Percentiles rank a stretch among this genome's conserved stretches.
These are phyloP conservation scores for Tautogolabrus adspersus DNA, from an alignment of 2,113 vertebrate species.

Conservation along the genomic window DNA sequence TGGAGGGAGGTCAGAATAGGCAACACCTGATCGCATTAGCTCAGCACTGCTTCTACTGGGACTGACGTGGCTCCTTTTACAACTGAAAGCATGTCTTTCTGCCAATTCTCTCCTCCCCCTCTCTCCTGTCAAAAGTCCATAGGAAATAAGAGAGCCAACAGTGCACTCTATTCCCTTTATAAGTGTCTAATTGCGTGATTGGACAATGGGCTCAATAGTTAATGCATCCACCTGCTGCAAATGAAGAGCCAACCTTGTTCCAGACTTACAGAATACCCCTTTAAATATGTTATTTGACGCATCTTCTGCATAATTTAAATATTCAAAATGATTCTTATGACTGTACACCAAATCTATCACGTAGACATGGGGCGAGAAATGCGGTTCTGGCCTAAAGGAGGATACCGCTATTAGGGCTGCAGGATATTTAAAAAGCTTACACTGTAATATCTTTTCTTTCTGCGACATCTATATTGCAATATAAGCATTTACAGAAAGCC, in stretches of 20 bases:
- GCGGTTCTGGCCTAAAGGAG: background rate
- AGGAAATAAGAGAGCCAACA: slow-evolving; percentile 38
- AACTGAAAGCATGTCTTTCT: slow-evolving; percentile 49
- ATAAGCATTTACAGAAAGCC: too few species aligned
- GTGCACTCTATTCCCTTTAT: slow-evolving; percentile 22
- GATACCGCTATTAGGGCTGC: too few species aligned
- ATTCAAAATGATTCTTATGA: background rate
- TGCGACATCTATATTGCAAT: too few species aligned
- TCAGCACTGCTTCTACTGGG: slow-evolving; percentile 13
- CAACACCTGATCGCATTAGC: slow-evolving; percentile 52
- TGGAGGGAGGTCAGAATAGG: slow-evolving; percentile 9
- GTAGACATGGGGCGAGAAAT: background rate
- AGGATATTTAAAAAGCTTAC: too few species aligned
- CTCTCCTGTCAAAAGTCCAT: slow-evolving; percentile 53
- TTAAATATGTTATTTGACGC: background rate
- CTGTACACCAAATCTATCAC: background rate
- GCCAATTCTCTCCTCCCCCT: slow-evolving; percentile 36
- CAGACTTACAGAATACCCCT: background rate
- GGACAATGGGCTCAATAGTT: slow-evolving; percentile 26
- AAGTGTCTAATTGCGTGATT: slow-evolving; percentile 27
- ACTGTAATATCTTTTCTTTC: too few species aligned
- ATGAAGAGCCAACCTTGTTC: slow-evolving; percentile 5
- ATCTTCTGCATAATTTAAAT: background rate
- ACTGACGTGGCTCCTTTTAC: slow-evolving; percentile 53
- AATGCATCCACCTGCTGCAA: slow-evolving; percentile 26